phyloP scores from a whole-genome alignment of 2,113 vertebrate species.

The Illadopsis cleaveri region DNA sequence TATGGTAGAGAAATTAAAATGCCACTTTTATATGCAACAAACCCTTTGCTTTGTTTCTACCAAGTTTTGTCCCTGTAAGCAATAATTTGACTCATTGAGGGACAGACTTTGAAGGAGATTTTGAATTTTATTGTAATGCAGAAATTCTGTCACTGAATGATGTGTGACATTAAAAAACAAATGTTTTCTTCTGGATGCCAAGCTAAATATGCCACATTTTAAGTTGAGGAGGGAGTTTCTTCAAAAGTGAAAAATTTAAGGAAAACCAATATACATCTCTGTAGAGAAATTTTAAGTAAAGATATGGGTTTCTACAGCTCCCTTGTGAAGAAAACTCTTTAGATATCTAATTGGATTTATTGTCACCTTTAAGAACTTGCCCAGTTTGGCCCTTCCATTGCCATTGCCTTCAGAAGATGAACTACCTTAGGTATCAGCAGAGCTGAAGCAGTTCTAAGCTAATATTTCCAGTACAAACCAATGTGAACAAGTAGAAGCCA shows the following conservation, averaged over 20 bases:
- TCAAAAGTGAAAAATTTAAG: neutral
- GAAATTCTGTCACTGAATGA: neutral
- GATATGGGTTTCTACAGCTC: neutral
- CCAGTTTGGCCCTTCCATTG: neutral
- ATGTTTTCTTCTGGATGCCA: neutral
- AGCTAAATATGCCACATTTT: neutral
- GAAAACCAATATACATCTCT: neutral
- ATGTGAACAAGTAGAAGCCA: neutral
- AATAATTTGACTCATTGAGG: neutral
- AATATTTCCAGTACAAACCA: neutral
- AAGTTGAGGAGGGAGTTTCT: neutral
- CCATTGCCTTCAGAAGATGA: neutral
- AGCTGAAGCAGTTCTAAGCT: neutral
- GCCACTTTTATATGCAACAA: neutral
- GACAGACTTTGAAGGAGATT: neutral
- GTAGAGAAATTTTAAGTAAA: neutral
- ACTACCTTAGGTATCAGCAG: neutral
- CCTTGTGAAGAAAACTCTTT: neutral
- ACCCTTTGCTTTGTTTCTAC: neutral
- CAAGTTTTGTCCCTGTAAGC: neutral
- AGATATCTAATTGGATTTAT: neutral
- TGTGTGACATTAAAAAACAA: neutral
- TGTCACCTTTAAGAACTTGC: neutral
- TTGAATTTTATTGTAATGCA: neutral
- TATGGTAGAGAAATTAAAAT: neutral